A percentile compares a stretch with the other conserved stretches of the same genome.
Conservation (phyloP, 2,888 invertebrate species). For the Formica aserva region DNA sequence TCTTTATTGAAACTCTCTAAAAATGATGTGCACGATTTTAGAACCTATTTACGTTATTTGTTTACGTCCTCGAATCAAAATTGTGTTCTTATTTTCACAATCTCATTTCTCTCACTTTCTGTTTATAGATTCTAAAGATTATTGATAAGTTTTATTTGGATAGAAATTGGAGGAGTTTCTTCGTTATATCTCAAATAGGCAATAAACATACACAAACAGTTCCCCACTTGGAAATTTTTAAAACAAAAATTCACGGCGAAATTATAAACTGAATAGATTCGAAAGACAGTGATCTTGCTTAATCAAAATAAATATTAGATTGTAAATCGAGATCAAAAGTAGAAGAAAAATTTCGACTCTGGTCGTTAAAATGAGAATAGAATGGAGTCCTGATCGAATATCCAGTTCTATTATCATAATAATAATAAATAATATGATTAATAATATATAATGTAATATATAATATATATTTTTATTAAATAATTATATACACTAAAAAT, state of each 20-base stretch:
- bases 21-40: background rate
- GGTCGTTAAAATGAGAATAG: background rate
- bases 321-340: no score
- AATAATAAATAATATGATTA: background rate
- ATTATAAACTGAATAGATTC: background rate
- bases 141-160: background rate
- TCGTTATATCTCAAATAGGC: background rate
- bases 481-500: background rate
- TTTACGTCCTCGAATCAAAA: background rate
- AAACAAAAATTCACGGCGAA: background rate
- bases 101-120: background rate
- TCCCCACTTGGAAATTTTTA: no score
- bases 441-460: background rate
- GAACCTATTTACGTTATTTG: background rate
- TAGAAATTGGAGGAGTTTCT: background rate
- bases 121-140: background rate
- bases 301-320: no score
- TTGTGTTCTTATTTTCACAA: background rate
- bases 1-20: background rate
- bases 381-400: background rate
- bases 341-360: no score
- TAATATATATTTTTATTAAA: background rate
- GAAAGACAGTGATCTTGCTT: background rate
- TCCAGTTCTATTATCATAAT: background rate
- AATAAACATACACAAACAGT: background rate